Percentiles rank a stretch among this genome's conserved stretches.
Conservation (phyloP, 2,888 invertebrate species). For the Oxyteleia sp. region DNA sequence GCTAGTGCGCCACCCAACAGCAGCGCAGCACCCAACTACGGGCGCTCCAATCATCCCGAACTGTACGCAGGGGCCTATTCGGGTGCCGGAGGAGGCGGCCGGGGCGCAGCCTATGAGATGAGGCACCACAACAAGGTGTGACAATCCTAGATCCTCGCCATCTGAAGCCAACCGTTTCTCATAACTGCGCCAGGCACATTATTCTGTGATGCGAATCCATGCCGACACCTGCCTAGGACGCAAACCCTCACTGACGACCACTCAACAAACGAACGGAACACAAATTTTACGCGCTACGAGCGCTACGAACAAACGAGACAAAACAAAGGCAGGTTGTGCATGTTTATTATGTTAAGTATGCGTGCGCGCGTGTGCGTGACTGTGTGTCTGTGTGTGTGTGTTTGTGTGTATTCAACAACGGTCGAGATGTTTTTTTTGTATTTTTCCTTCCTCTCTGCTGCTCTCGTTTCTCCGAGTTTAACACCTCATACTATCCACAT, state of each 20-base stretch:
- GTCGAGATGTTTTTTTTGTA: no score
- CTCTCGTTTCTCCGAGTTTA: no score
- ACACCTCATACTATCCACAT: no score
- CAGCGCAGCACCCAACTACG: constrained; percentile 88
- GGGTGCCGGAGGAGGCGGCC: constrained; percentile 85
- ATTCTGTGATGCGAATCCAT: constrained; percentile 75
- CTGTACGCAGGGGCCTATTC: constrained; percentile 93
- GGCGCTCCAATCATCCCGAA: constrained; percentile 89
- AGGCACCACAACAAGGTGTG: constrained; percentile 92
- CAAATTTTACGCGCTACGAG: neutral
- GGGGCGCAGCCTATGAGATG: constrained; percentile 91
- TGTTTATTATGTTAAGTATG: constrained; percentile 62
- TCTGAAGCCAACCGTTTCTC: constrained; percentile 70
- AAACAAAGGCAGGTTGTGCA: constrained; percentile 59
- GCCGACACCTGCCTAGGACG: constrained; percentile 59
- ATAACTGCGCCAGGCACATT: constrained; percentile 77
- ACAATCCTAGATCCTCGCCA: constrained; percentile 84
- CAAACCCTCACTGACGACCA: constrained; percentile 25
- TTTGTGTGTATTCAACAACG: no score
- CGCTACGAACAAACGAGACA: constrained; percentile 4
- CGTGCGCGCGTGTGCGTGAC: constrained; percentile 48
- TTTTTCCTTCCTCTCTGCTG: no score
- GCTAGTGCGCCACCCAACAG: constrained; percentile 88
- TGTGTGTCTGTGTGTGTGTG: no score
- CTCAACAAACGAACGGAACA: constrained; percentile 9